Evolutionary conservation across 2,888 invertebrate species (phyloP), one percentile per base, ranked within the genome.

Genomic region (Agrotis exclamationis): DNA sequence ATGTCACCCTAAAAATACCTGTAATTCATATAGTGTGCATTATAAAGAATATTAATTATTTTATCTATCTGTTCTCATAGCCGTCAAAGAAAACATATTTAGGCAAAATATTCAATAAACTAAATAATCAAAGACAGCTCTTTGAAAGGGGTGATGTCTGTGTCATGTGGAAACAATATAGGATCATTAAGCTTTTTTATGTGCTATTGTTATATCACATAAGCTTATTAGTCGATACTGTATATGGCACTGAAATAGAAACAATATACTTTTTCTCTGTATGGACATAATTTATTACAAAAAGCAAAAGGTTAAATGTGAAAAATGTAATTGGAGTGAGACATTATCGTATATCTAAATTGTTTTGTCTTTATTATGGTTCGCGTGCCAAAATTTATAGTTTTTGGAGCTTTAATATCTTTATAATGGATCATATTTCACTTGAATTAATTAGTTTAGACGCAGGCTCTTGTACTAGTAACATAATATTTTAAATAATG

Each of bases 221-320:
- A 53, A 16, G 28, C 53, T 71, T 59, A 56, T 78, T 77, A 78
- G 51, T 13, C 5, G 3, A 33, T 47, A 16, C 63, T 51, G 13
- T 50, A 63, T 76, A 81, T 47, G 77, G 64, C 16, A 39, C 0
- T 16, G 33, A 44, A 58, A 57, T 63, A 64, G 24, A 67, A 82
- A 81, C 64, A 77, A 65, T 57, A 24, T 57, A 13, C 16, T 48
- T 54, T 66, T 59, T 77, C 62, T 78, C 48, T 44, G 11, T 63
- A 71, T 28, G 79, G 66, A 71, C 7, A 45, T 59, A 71, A 78
- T 82, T 63, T 71, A 78, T 78, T 44, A 33, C 39, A 22, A 47
- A 33, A 22, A 57, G 33, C 47, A 14, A 82, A 58, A 82, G 78
- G 60, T 82, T 77, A 82, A 59, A 82, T 82, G 79, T 70, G 54